Conservation (phyloP, 2,797 vertebrate species). For the Morus bassanus region DNA sequence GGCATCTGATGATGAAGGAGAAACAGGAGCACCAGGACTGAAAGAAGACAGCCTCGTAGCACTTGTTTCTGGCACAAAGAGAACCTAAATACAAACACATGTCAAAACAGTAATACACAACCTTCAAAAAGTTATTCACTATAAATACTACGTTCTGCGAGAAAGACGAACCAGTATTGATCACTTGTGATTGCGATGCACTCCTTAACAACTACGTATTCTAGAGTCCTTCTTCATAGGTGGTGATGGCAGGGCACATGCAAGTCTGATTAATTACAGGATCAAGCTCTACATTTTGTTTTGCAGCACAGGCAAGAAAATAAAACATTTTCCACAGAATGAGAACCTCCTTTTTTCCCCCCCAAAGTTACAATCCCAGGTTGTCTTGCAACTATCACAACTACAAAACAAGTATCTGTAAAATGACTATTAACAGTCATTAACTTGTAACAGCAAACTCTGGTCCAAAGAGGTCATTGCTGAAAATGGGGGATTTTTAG, state of each 20-base stretch:
- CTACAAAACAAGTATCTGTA: neutral
- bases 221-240: neutral
- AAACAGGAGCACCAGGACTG: constrained; percentile 70
- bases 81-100: constrained; percentile 63
- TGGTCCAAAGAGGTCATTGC: neutral
- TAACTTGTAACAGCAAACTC: neutral
- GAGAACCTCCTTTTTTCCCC: neutral
- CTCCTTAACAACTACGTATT: neutral
- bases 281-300: neutral
- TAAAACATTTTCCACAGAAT: neutral
- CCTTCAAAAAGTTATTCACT: neutral
- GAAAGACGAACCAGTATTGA: neutral
- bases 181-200: neutral
- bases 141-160: neutral
- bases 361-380: neutral
- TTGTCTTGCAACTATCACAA: neutral
- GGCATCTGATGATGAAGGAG: constrained; percentile 80
- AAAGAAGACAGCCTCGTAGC: constrained; percentile 57
- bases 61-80: constrained; percentile 78
- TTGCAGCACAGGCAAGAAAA: neutral
- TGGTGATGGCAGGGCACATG: neutral
- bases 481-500: neutral
- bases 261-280: neutral
- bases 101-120: neutral
- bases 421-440: neutral